Base-by-base conservation (phyloP, 2,113 vertebrate species). In the Desmodus rotundus region DNA sequence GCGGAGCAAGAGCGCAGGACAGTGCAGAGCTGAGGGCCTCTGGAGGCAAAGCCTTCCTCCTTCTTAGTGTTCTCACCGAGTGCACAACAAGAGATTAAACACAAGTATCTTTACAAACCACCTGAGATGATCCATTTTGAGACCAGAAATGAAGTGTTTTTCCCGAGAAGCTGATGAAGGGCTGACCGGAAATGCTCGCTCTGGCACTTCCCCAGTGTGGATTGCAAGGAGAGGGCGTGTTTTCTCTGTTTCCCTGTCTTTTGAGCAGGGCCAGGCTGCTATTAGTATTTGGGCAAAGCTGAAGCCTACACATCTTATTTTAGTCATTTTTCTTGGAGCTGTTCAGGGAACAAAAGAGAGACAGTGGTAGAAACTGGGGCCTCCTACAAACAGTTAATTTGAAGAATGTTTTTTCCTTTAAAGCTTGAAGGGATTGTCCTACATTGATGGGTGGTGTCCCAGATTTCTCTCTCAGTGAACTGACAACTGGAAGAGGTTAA, bases 311-410 rank as follows among this genome's bases (percentile, higher is more conserved):
- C 31, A 3, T 77, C 22, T 38, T 45, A 33, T 61, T 83, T 50
- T 74, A 36, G 47, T 95, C 47, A 47, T 82, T 91, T 90, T 91
- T 73, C 61, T 72, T 94, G 26, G n/a, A 58, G 63, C 81, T 56
- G 70, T 54, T 82, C 10, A 85, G 88, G 52, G 31, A 81, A 56
- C 19, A 9, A 74, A 33, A 43, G 83, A 63, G 50, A 47, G 52
- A 61, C 11, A 4, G 43, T 56, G 36, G 33, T 93, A 38, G 58
- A 93, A 92, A 65, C 28, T 0, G 12, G 36, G 47, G 19, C 56
- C 52, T 58, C 47, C 54, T 26, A 33, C 50, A 45, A 0, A 41
- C 11, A 24, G 20, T 85, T 68, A 50, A 70, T 58, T 36, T 15
- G 54, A 85, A 82, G 67, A 33, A 3, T 33, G 26, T 16, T 61